A percentile compares a stretch with the other conserved stretches of the same genome.
Conservation (phyloP, 2,797 vertebrate genomes). For the Pseudochaenichthys georgianus region DNA sequence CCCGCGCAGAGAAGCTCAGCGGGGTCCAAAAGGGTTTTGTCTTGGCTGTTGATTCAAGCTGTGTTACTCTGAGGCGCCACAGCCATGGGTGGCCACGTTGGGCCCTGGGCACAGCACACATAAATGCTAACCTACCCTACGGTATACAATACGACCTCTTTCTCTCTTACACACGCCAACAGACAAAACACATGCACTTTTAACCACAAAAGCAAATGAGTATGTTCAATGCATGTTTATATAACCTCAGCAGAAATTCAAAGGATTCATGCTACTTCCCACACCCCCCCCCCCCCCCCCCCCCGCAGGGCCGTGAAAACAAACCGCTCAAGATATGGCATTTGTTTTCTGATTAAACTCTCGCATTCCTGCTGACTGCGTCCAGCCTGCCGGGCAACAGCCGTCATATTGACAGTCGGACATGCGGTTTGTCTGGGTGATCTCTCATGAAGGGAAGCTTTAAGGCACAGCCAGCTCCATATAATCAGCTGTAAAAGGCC, state of each 20-base stretch:
- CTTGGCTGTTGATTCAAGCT: constrained; percentile 75
- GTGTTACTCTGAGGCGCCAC: constrained; percentile 70
- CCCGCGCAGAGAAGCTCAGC: constrained; percentile 67
- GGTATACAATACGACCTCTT: constrained; percentile 4
- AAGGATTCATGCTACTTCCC: constrained; percentile 29
- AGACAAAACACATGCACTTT: constrained; percentile 21
- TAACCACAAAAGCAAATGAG: constrained; percentile 17
- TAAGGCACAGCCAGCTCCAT: constrained; percentile 77
- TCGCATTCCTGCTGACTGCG: constrained; percentile 75
- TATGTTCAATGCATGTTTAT: constrained; percentile 39
- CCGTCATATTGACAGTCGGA: constrained; percentile 79
- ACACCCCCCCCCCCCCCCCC: too few relatives aligned
- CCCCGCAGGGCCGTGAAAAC: constrained; percentile 77
- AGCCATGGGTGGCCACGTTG: constrained; percentile 77
- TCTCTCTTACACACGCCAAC: constrained; percentile 14
- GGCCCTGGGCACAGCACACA: constrained; percentile 43
- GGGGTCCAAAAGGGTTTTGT: constrained; percentile 75
- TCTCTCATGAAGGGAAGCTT: constrained; percentile 78
- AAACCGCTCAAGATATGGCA: constrained; percentile 82
- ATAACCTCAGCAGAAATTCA: constrained; percentile 32
- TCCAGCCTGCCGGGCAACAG: constrained; percentile 76
- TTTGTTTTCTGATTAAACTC: constrained; percentile 82
- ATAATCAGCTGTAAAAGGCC: constrained; percentile 76
- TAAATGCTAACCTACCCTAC: constrained; percentile 15
- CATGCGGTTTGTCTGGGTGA: constrained; percentile 68